Conservation (phyloP, 2,113 vertebrate genomes). For the Pica pica region DNA sequence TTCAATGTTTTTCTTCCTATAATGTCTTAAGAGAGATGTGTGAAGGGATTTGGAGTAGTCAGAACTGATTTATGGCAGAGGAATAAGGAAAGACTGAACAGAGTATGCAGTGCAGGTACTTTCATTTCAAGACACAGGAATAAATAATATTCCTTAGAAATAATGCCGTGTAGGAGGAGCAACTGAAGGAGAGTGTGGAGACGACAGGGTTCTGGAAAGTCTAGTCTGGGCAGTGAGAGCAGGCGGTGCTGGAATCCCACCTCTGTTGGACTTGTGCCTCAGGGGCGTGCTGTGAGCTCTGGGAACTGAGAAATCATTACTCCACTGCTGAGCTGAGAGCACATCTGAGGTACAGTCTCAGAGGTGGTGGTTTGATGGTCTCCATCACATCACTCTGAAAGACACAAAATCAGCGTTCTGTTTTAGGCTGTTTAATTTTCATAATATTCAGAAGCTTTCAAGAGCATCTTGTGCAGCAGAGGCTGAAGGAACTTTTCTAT, state of each 20-base stretch:
- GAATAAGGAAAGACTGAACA: background rate
- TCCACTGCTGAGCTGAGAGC: background rate
- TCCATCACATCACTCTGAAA: background rate
- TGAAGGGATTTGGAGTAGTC: background rate
- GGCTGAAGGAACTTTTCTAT: background rate
- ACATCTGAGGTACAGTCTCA: background rate
- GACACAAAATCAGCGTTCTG: background rate
- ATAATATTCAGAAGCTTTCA: rapidly evolving
- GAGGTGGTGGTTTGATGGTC: background rate
- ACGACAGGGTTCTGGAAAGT: background rate
- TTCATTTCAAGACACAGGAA: background rate
- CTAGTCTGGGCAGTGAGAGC: background rate
- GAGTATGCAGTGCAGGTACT: rapidly evolving
- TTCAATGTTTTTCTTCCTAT: background rate
- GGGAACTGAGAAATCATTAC: background rate
- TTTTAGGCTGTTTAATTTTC: background rate
- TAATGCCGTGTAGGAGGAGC: background rate
- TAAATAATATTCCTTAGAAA: background rate
- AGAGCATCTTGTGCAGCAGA: background rate
- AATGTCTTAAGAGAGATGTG: background rate
- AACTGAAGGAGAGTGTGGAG: background rate
- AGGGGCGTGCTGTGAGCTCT: background rate
- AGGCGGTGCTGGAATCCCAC: background rate
- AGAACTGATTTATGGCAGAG: background rate
- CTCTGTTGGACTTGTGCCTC: background rate